Evolutionary conservation across 2,888 invertebrate species (phyloP), one percentile per base, ranked within the genome.

Genomic region (Mimumesa dahlbomi): DNA sequence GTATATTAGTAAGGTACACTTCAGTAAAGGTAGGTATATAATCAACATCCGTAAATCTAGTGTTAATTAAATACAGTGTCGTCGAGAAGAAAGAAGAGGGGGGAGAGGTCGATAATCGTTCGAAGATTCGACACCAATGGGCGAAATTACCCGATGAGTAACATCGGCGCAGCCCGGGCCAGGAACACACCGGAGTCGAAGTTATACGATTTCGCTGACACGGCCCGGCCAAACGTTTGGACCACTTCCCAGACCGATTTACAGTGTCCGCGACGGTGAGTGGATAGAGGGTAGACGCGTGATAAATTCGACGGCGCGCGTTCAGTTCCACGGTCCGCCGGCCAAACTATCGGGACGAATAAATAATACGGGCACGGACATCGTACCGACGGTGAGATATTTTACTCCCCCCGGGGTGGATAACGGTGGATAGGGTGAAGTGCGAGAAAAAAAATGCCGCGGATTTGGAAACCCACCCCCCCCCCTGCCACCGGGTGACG

Each of bases 231-330:
- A 75, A 84, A 82, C 73, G 82, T 71, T 85, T 85, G 84, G 85
- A 85, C 77, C 79, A 67, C 72, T 81, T 85, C 85, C 85, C 85
- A 81, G 79, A 82, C 81, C 85, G 85, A 85, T 85, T 85, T 83
- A 82, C 84, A 77, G 72, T 74, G 75, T 76, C 52, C 62, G 43
- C 62, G 52, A 53, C 66, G 72, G 42, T 63, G 59, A 36, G 65
- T 73, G 36, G 58, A 59, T 69, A 57, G 69, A 72, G 67, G 22
- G 64, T 58, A 43, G 29, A 45, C 58, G 54, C 79, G 73, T 81
- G 83, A 82, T 82, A 81, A 77, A 78, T 76, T 71, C 65, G 66
- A 48, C 54, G 62, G 64, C 73, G 63, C 61, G 72, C 59, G 18
- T 22, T 54, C n/a, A 7, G 16, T 16, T 54, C 57, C 50, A 34